phyloP scores from a whole-genome alignment of 2,113 vertebrate species.

The Ornithorhynchus anatinus region DNA sequence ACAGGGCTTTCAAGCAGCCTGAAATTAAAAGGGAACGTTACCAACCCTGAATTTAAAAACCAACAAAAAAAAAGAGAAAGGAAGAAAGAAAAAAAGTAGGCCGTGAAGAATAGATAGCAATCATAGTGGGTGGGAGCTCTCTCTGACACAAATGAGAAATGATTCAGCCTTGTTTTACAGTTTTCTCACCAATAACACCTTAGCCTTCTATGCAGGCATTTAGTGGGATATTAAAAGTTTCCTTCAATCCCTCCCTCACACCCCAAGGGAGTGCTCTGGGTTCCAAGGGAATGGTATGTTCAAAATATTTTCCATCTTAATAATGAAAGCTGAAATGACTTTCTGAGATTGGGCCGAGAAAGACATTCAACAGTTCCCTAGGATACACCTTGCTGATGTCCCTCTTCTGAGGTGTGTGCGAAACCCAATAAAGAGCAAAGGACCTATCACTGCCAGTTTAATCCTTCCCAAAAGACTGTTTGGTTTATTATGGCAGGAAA shows the following conservation, averaged over 20 bases:
- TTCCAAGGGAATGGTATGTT: background rate
- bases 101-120: no score
- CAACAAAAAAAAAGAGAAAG: no score
- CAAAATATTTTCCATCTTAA: fast-evolving
- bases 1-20: background rate
- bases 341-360: background rate
- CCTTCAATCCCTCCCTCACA: background rate
- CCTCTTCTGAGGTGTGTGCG: background rate
- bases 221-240: background rate
- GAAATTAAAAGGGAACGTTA: background rate
- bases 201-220: background rate
- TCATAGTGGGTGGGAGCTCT: background rate
- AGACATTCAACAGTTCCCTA: background rate
- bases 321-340: background rate
- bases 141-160: no score
- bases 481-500: background rate
- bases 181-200: background rate
- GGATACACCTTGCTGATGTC: background rate
- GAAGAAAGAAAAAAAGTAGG: background rate
- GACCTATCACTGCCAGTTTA: background rate
- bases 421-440: no score
- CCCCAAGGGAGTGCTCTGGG: fast-evolving
- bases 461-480: background rate
- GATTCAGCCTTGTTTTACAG: background rate
- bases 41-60: no score